phyloP scores from a whole-genome alignment of 37 sponge, comb jelly and placozoan genomes.

The Mnemiopsis leidyi region DNA sequence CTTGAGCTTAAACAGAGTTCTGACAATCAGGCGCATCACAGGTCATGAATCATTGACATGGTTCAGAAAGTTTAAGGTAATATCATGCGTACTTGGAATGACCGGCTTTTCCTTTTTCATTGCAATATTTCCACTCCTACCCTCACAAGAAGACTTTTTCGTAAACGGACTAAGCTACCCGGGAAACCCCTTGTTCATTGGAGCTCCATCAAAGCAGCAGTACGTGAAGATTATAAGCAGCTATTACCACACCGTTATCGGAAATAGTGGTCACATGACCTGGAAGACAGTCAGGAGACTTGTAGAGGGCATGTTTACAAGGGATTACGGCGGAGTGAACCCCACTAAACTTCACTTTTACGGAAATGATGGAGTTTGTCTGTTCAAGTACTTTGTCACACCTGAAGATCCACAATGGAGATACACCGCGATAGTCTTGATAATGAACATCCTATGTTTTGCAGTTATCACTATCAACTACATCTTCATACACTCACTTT shows the following conservation, averaged over 20 bases:
- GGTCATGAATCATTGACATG: not conserved
- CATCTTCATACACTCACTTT: not conserved
- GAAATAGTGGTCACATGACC: not conserved
- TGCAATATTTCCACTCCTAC: not conserved
- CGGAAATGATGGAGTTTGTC: not conserved
- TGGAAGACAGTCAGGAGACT: not conserved
- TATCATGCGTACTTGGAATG: not conserved
- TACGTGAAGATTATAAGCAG: not conserved
- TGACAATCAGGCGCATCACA: not conserved
- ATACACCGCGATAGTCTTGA: not conserved
- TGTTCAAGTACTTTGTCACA: constrained; percentile 1
- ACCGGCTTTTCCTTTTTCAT: not conserved
- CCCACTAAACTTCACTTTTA: not conserved
- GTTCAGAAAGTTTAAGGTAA: not conserved
- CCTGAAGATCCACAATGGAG: not conserved
- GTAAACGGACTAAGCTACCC: not conserved
- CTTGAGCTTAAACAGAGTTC: not conserved
- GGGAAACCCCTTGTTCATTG: not conserved
- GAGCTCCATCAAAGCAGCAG: not conserved
- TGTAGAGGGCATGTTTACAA: not conserved
- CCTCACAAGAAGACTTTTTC: not conserved
- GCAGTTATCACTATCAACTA: not conserved
- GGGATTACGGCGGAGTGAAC: not conserved
- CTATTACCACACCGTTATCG: not conserved
- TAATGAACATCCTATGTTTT: not conserved